These are phyloP conservation scores for Istiophorus platypterus DNA, from an alignment of 2,113 vertebrate species.

Conservation along the genomic window DNA sequence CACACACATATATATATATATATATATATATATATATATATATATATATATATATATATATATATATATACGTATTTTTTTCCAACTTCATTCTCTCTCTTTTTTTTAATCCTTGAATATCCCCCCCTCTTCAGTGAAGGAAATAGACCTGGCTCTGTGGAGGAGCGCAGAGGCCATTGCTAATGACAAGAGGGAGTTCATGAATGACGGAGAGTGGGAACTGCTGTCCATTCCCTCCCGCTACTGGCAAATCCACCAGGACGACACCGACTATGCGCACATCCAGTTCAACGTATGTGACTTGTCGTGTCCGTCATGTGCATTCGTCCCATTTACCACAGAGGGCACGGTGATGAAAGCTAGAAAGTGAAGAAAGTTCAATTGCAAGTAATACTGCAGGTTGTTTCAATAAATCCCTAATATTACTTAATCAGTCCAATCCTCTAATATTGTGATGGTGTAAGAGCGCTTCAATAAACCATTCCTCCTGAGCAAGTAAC, in stretches of 20 bases:
- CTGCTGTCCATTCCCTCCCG: constrained; percentile 86
- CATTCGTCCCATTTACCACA: neutral
- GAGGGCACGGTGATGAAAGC: neutral
- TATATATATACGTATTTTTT: too few species aligned
- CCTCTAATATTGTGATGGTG: neutral
- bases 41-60: too few species aligned
- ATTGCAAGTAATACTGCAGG: neutral
- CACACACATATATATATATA: too few species aligned
- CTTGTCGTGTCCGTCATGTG: neutral
- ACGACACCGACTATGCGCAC: constrained; percentile 84
- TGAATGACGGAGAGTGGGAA: constrained; percentile 91
- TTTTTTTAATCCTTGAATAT: constrained; percentile 5
- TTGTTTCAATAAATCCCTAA: neutral
- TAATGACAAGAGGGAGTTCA: constrained; percentile 83
- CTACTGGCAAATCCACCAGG: constrained; percentile 80
- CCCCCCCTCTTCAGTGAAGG: constrained; percentile 81
- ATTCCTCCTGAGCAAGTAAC: constrained; percentile 19
- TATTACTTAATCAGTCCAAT: neutral
- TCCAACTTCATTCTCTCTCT: neutral
- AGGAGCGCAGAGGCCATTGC: constrained; percentile 84
- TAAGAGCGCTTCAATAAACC: constrained; percentile 17
- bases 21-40: too few species aligned
- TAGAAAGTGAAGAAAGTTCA: neutral
- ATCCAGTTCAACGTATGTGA: constrained; percentile 87
- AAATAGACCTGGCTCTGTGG: constrained; percentile 88